Evolutionary conservation across 2,113 vertebrate genomes (phyloP).

Genomic region (Melanerpes aurifrons): DNA sequence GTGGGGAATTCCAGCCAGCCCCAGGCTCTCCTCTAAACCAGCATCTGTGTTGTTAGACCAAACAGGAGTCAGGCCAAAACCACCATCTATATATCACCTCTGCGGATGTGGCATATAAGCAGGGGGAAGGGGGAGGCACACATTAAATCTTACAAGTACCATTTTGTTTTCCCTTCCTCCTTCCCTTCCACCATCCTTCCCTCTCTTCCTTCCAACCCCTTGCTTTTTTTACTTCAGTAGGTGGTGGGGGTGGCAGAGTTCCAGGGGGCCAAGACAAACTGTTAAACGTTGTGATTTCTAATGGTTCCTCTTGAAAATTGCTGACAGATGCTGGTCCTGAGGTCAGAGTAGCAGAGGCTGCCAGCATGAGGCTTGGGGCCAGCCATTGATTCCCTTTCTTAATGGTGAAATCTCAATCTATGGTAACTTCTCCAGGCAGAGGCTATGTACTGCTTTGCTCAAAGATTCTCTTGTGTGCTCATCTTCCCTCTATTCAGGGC

Average conservation of each 20-base stretch:
- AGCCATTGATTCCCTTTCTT: constrained; percentile 63
- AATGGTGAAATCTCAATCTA: constrained; percentile 49
- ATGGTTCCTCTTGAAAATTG: constrained; percentile 70
- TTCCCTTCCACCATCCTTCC: not conserved
- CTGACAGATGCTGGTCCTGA: constrained; percentile 77
- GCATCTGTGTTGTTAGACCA: not conserved
- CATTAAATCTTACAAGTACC: constrained; percentile 38
- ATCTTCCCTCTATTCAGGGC: not conserved
- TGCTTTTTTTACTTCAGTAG: constrained; percentile 59
- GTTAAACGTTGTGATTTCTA: constrained; percentile 71
- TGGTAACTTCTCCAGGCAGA: not conserved
- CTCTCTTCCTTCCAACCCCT: not conserved
- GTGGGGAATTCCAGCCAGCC: not conserved
- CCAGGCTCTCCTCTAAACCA: not conserved
- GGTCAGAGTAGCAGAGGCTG: constrained; percentile 61
- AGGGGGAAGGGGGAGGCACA: not conserved
- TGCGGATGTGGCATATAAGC: constrained; percentile 42
- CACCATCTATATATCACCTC: constrained; percentile 42
- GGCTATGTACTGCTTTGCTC: not conserved
- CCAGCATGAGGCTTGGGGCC: constrained; percentile 56
- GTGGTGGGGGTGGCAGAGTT: constrained; percentile 63
- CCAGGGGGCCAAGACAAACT: constrained; percentile 77
- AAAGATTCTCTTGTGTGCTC: not conserved
- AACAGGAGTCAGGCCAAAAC: not conserved
- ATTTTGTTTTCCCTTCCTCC: constrained; percentile 36